Evolutionary conservation across 2,797 vertebrate genomes (phyloP).

Genomic region (Xenentodon cancila): DNA sequence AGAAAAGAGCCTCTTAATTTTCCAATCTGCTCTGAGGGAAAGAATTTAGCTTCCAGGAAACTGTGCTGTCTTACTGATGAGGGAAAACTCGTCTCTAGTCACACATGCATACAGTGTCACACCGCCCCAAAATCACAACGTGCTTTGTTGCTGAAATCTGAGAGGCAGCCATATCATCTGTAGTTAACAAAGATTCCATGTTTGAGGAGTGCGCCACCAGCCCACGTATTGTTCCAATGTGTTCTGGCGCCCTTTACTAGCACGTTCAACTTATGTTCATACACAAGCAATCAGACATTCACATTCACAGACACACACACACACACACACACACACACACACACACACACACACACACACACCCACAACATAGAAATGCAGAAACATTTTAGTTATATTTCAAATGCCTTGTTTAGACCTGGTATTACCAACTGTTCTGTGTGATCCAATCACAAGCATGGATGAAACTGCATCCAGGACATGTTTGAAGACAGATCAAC

Average conservation of each 20-base stretch:
- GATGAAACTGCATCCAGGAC: too few species aligned
- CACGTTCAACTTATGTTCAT: not conserved
- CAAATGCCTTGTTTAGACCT: too few species aligned
- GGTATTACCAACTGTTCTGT: too few species aligned
- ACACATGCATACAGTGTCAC: not conserved
- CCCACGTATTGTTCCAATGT: not conserved
- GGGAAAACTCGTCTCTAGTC: too few species aligned
- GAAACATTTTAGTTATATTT: too few species aligned
- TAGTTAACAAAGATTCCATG: not conserved
- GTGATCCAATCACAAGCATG: too few species aligned
- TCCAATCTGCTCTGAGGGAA: constrained; percentile 1
- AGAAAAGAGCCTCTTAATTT: constrained; percentile 1
- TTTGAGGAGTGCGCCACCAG: constrained; percentile 10
- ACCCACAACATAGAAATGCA: too few species aligned
- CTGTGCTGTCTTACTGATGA: not conserved
- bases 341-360: too few species aligned
- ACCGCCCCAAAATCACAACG: not conserved
- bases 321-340: too few species aligned
- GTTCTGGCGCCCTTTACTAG: not conserved
- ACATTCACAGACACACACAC: too few species aligned
- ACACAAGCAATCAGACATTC: not conserved
- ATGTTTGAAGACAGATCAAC: too few species aligned
- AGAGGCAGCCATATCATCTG: constrained; percentile 7
- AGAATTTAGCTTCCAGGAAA: not conserved
- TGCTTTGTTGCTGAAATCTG: not conserved